phyloP scores from a whole-genome alignment of 2,113 vertebrate species.

The Recurvirostra avosetta region DNA sequence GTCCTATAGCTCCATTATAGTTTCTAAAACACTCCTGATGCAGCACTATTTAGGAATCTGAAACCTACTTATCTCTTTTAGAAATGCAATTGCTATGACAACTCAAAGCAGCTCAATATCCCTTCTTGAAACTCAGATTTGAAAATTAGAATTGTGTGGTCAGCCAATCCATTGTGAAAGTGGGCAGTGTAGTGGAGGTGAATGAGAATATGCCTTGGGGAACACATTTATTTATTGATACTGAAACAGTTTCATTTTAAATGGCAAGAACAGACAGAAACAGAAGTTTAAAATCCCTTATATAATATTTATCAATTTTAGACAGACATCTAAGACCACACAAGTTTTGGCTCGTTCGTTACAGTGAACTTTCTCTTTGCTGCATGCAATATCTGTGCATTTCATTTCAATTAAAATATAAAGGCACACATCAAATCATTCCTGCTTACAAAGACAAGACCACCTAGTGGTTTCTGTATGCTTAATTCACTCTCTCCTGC shows the following conservation, averaged over 20 bases:
- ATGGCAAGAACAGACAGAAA: not conserved
- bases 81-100: constrained; percentile 39
- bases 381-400: not conserved
- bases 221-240: not conserved
- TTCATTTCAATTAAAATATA: constrained; percentile 46
- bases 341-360: not conserved
- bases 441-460: constrained; percentile 44
- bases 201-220: not conserved
- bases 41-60: not conserved
- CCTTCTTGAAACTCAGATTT: not conserved
- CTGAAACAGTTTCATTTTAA: not conserved
- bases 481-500: not conserved
- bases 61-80: constrained; percentile 1
- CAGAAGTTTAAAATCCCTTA: not conserved
- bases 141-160: constrained; percentile 6
- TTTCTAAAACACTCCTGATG: not conserved
- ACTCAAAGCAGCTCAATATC: constrained; percentile 1
- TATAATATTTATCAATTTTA: constrained; percentile 1
- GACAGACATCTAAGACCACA: not conserved
- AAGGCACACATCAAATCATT: not conserved
- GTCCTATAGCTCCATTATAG: constrained; percentile 1
- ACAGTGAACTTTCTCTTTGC: not conserved
- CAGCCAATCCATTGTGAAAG: not conserved
- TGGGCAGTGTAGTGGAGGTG: not conserved
- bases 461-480: constrained; percentile 27